Evolutionary conservation across 2,113 vertebrate genomes (phyloP).

Genomic region (Pristiophorus japonicus): DNA sequence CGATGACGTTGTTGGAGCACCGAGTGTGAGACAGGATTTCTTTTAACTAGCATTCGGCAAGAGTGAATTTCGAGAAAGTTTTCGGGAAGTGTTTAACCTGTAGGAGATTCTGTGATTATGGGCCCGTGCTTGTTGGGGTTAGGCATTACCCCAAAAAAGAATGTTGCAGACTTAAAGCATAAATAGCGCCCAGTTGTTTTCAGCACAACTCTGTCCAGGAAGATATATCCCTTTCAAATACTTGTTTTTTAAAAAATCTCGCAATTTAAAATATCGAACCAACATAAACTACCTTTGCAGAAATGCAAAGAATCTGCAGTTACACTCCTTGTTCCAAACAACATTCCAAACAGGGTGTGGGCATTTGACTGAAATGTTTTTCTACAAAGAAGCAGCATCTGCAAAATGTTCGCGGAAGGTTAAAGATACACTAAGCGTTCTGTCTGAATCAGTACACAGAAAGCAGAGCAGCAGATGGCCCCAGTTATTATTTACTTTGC

Average conservation of each 20-base stretch:
- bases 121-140: too few relatives aligned
- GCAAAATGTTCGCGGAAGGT: neutral
- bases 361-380: neutral
- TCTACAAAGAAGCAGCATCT: neutral
- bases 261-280: neutral
- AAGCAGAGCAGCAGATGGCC: conserved; percentile 27
- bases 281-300: neutral
- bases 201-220: neutral
- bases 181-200: neutral
- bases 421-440: neutral
- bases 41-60: too few relatives aligned
- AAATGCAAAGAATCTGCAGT: neutral
- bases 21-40: neutral
- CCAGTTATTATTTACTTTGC: neutral
- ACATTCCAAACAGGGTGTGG: conserved; percentile 25
- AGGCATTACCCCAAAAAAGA: neutral
- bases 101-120: too few relatives aligned
- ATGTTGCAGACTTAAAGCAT: neutral
- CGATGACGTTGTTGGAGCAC: neutral
- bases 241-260: neutral
- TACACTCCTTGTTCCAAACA: neutral
- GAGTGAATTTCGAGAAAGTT: too few relatives aligned
- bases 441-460: conserved; percentile 7
- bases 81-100: too few relatives aligned
- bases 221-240: neutral